Evolutionary conservation across 2,113 vertebrate genomes (phyloP).

Genomic region (Falcunculus frontatus): DNA sequence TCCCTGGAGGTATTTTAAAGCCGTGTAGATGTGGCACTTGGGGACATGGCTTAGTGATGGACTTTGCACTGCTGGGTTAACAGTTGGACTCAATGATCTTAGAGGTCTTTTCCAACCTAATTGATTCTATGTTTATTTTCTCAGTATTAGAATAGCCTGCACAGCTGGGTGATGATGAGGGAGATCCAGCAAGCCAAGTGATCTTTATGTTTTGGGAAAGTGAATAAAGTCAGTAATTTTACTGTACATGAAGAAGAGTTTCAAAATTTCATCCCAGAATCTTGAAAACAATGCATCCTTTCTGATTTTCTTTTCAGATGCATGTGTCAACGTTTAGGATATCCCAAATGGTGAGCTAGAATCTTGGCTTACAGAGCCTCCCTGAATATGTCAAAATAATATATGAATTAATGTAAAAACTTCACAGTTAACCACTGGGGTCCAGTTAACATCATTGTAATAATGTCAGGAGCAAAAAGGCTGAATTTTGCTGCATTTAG

Average conservation of each 20-base stretch:
- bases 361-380: neutral
- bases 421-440: neutral
- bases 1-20: neutral
- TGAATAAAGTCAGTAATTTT: neutral
- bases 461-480: neutral
- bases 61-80: neutral
- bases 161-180: rapidly evolving
- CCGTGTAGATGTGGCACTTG: neutral
- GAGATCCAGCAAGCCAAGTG: neutral
- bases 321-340: neutral
- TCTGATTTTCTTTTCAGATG: neutral
- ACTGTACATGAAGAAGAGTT: neutral
- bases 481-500: neutral
- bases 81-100: neutral
- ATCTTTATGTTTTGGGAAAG: neutral
- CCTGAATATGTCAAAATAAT: neutral
- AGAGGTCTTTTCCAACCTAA: neutral
- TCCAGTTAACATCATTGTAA: neutral
- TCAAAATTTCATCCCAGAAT: neutral
- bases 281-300: neutral
- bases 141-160: neutral
- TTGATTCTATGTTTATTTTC: neutral
- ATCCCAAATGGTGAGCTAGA: neutral
- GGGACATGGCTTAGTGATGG: neutral
- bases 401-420: neutral